Conservation (phyloP, 2,797 vertebrate species). For the Rachycentron canadum region DNA sequence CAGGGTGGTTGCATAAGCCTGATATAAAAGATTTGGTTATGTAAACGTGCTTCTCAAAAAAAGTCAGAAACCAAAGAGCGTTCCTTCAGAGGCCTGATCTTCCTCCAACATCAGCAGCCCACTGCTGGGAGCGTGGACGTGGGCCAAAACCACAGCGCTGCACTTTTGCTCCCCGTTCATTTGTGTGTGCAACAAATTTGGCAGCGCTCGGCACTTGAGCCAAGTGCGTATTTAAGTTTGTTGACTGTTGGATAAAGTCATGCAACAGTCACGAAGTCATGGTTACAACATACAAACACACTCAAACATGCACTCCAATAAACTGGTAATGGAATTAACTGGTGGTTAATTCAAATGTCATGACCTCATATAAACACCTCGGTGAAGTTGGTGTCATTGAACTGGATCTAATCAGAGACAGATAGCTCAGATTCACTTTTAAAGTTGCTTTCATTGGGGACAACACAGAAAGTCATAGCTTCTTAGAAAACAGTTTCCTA, state of each 20-base stretch:
- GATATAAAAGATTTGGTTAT: conserved; percentile 30
- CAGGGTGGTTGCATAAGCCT: conserved; percentile 32
- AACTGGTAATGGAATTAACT: background rate
- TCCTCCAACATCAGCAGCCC: conserved; percentile 47
- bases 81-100: conserved; percentile 36
- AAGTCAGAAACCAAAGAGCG: conserved; percentile 9
- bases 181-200: conserved; percentile 11
- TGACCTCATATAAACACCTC: conserved; percentile 11
- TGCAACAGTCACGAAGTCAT: background rate
- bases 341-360: background rate
- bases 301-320: background rate
- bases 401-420: background rate
- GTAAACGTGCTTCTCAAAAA: conserved; percentile 46
- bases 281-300: conserved; percentile 1
- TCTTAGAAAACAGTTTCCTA: no score
- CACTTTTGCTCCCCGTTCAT: conserved; percentile 2
- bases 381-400: background rate
- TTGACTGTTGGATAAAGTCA: background rate
- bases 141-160: conserved; percentile 23
- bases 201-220: conserved; percentile 10
- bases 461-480: no score
- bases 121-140: conserved; percentile 25
- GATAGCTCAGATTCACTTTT: no score
- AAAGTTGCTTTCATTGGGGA: no score
- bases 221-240: background rate